Percentiles rank a stretch among this genome's conserved stretches.
These are phyloP conservation scores for Sebastiscus albofasciatus DNA, from an alignment of 2,797 vertebrate species.

Conservation along the genomic window DNA sequence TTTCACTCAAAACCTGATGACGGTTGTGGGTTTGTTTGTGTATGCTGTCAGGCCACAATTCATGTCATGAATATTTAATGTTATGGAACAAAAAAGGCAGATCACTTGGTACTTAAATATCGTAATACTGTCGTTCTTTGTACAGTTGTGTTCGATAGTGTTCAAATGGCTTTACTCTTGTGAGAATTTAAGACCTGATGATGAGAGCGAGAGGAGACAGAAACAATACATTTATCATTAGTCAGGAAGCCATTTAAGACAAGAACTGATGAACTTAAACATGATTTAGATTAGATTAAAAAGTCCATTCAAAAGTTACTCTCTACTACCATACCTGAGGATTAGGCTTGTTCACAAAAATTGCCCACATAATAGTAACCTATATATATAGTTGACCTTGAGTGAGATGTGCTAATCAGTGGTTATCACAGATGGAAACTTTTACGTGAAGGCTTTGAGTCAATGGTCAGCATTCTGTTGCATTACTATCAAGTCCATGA, in stretches of 20 bases:
- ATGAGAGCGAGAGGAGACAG: neutral
- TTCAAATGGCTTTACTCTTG: neutral
- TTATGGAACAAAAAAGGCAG: neutral
- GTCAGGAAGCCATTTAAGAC: neutral
- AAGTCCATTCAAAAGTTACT: neutral
- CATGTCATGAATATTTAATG: constrained; percentile 6
- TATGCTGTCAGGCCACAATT: neutral
- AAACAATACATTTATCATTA: neutral
- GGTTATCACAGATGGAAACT: constrained; percentile 43
- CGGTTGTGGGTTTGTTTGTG: neutral
- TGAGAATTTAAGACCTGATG: neutral
- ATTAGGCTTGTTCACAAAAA: neutral
- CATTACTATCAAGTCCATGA: constrained; percentile 39
- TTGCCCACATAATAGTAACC: neutral
- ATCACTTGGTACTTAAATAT: neutral
- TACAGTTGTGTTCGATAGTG: neutral
- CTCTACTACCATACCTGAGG: neutral
- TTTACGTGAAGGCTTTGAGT: constrained; percentile 20
- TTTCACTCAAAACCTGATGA: neutral
- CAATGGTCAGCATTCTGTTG: constrained; percentile 33
- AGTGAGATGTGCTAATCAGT: constrained; percentile 27
- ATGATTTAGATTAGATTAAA: neutral
- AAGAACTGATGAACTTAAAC: no score
- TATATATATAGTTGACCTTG: constrained; percentile 35
- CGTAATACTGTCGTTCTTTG: neutral